Conservation (phyloP, 2,888 invertebrate species). For the Meiosimyza platycephala region DNA sequence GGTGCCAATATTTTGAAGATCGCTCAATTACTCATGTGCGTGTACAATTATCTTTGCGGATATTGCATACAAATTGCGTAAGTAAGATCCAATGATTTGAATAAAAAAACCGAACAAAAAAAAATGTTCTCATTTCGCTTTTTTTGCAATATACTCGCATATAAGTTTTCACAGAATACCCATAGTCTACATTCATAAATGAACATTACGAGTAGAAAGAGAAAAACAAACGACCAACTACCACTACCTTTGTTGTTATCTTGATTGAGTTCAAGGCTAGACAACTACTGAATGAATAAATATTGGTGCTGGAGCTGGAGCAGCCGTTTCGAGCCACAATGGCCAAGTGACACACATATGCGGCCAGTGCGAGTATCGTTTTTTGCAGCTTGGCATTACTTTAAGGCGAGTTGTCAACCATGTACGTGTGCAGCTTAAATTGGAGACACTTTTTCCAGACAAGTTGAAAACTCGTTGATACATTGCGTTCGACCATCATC, state of each 20-base stretch:
- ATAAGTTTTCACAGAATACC: background rate
- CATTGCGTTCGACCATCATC: conserved; percentile 3
- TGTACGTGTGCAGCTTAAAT: background rate
- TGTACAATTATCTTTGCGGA: background rate
- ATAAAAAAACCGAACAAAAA: conserved; percentile 14
- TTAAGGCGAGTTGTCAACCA: background rate
- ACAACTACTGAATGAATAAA: conserved; percentile 12
- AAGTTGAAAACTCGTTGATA: conserved; percentile 18
- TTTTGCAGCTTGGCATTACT: conserved; percentile 17
- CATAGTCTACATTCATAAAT: too few species aligned
- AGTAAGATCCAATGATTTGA: background rate
- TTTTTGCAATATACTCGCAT: background rate
- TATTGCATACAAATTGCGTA: conserved; percentile 16
- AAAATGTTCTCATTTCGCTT: conserved; percentile 59
- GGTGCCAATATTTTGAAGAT: background rate
- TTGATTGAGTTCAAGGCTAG: conserved; percentile 39
- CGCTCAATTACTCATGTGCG: too few species aligned
- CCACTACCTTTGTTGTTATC: background rate
- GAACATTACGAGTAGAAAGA: too few species aligned
- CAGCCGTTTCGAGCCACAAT: background rate
- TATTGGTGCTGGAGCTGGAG: background rate
- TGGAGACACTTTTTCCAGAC: conserved; percentile 21
- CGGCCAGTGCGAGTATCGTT: background rate
- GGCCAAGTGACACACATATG: conserved; percentile 23
- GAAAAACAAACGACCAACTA: background rate